A percentile compares a stretch with the other conserved stretches of the same genome.
Conservation (phyloP, 2,797 vertebrate species). For the Myotis pilosus region DNA sequence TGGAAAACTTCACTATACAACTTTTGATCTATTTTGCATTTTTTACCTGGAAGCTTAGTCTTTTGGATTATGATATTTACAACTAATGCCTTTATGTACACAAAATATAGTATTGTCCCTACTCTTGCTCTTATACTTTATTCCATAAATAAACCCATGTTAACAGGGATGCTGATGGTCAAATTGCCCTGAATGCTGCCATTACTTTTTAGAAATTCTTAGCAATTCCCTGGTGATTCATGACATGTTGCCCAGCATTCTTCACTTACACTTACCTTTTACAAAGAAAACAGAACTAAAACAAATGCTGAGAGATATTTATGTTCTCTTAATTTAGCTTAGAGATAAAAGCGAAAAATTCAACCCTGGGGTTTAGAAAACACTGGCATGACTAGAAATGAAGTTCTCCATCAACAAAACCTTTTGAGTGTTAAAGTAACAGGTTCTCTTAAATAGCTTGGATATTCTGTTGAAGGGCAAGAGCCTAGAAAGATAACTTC, state of each 20-base stretch:
- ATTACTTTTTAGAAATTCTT: not conserved
- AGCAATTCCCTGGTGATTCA: not conserved
- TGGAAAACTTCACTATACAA: not conserved
- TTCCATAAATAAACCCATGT: not conserved
- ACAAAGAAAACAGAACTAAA: slow-evolving; percentile 22
- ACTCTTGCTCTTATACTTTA: not conserved
- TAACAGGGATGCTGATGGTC: not conserved
- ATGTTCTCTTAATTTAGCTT: slow-evolving; percentile 43
- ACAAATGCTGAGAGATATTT: not conserved
- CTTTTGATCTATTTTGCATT: not conserved
- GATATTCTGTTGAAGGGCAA: slow-evolving; percentile 1
- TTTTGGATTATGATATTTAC: not conserved
- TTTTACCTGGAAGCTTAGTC: not conserved
- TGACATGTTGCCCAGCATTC: not conserved
- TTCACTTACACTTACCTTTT: not conserved
- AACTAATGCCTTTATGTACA: not conserved
- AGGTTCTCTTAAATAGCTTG: not conserved
- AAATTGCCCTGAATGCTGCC: not conserved
- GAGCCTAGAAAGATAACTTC: slow-evolving; percentile 34
- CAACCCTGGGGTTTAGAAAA: not conserved
- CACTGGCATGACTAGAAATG: not conserved
- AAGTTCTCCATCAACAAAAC: slow-evolving; percentile 24
- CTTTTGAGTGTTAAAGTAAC: not conserved
- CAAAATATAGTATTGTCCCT: not conserved
- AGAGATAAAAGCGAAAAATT: not conserved